Evolutionary conservation across 2,888 invertebrate species (phyloP).

Genomic region (Lepidochitona cinerea): DNA sequence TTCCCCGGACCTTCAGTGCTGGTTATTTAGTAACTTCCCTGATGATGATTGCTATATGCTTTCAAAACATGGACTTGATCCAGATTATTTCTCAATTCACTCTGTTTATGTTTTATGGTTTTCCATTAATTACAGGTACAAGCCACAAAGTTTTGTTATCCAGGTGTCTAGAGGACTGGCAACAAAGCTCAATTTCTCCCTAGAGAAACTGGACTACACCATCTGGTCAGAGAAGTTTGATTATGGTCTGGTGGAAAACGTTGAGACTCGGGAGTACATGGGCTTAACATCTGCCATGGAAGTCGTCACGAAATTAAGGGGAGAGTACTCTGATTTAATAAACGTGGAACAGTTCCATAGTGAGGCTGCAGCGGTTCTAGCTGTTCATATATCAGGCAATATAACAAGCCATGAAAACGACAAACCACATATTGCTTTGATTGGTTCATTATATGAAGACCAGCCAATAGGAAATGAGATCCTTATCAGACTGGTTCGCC

Average conservation of each 20-base stretch:
- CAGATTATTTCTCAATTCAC: too few relatives aligned
- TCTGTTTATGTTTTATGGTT: too few relatives aligned
- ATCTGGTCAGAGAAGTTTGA: constrained; percentile 77
- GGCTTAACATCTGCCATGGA: constrained; percentile 78
- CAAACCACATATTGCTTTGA: constrained; percentile 86
- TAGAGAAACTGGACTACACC: constrained; percentile 79
- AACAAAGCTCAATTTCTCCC: constrained; percentile 81
- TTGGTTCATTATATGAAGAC: constrained; percentile 78
- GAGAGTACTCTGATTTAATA: constrained; percentile 78
- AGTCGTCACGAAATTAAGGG: constrained; percentile 80
- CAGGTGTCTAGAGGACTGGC: constrained; percentile 76
- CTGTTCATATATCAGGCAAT: constrained; percentile 40
- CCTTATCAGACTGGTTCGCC: constrained; percentile 78
- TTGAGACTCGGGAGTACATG: constrained; percentile 76
- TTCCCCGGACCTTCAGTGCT: too few relatives aligned
- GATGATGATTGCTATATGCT: too few relatives aligned
- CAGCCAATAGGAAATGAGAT: constrained; percentile 65
- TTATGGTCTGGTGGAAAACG: constrained; percentile 71
- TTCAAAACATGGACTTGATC: too few relatives aligned
- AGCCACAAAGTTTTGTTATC: constrained; percentile 76
- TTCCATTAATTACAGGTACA: constrained; percentile 52
- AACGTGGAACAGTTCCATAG: constrained; percentile 29
- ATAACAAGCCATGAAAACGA: constrained; percentile 33
- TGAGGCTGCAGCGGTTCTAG: neutral
- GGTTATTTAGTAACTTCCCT: too few relatives aligned